phyloP scores from a whole-genome alignment of 2,113 vertebrate species.

The Sminthopsis crassicaudata region DNA sequence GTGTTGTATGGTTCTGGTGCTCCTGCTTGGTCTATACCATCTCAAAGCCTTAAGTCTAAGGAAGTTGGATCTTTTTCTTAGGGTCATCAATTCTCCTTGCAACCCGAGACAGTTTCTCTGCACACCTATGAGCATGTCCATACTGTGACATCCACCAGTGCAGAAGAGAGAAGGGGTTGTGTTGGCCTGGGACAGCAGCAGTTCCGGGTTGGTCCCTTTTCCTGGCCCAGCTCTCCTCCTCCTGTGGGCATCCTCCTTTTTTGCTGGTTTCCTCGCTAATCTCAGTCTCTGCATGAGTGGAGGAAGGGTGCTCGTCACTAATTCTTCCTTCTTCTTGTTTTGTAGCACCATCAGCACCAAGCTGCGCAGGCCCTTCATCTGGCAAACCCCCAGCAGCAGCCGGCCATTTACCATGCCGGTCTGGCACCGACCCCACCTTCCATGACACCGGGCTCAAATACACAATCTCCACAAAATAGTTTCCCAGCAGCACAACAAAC shows the following conservation, averaged over 20 bases:
- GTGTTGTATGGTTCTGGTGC: not conserved
- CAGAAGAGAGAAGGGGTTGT: not conserved
- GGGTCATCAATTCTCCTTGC: not conserved
- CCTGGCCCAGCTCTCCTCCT: too few relatives aligned
- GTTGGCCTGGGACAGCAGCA: not conserved
- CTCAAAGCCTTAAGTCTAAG: not conserved
- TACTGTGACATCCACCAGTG: not conserved
- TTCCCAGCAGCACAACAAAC: constrained; percentile 96
- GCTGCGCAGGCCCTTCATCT: constrained; percentile 96
- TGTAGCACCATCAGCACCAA: constrained; percentile 94
- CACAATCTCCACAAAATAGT: constrained; percentile 96
- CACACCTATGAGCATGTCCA: not conserved
- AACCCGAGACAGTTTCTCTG: not conserved
- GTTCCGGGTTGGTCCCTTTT: not conserved
- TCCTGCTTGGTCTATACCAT: not conserved
- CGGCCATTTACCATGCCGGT: constrained; percentile 94
- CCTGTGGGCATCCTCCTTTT: too few relatives aligned
- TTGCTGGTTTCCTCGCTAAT: not conserved
- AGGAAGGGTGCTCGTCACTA: not conserved
- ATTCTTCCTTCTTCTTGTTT: constrained; percentile 8
- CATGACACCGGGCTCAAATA: constrained; percentile 97
- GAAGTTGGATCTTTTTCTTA: not conserved
- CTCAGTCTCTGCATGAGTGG: not conserved
- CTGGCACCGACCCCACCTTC: constrained; percentile 96
- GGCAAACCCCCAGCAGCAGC: constrained; percentile 94